phyloP scores from a whole-genome alignment of 2,113 vertebrate genomes.

The Leptobrachium ailaonicum region DNA sequence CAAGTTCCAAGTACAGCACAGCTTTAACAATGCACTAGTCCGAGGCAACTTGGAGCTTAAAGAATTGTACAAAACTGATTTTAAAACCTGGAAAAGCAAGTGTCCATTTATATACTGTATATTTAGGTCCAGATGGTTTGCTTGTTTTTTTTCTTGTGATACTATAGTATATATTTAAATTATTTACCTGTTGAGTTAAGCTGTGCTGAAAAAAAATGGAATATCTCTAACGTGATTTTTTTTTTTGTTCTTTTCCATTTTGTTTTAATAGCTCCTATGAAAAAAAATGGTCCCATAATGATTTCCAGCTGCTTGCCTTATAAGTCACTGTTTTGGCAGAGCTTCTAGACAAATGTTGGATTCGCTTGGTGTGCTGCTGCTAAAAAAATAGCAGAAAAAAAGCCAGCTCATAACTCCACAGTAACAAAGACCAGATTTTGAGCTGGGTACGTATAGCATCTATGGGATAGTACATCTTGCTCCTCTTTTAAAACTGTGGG shows the following conservation, averaged over 20 bases:
- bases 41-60: no score
- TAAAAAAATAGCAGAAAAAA: neutral
- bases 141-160: no score
- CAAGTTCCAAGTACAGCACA: no score
- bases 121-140: no score
- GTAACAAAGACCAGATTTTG: slow-evolving; percentile 28
- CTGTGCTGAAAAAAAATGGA: neutral
- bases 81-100: no score
- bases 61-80: no score
- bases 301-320: slow-evolving; percentile 29
- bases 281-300: slow-evolving; percentile 20
- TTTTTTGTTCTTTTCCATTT: neutral
- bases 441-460: neutral
- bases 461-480: neutral
- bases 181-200: no score
- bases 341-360: slow-evolving; percentile 34
- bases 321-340: slow-evolving; percentile 31
- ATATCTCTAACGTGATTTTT: no score
- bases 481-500: no score
- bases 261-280: neutral
- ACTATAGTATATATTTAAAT: no score
- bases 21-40: no score
- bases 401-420: neutral
- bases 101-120: no score
- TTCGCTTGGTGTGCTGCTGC: neutral